Percentiles rank a stretch among this genome's conserved stretches.
phyloP scores from a whole-genome alignment of 2,113 vertebrate genomes.

The Hipposideros armiger region DNA sequence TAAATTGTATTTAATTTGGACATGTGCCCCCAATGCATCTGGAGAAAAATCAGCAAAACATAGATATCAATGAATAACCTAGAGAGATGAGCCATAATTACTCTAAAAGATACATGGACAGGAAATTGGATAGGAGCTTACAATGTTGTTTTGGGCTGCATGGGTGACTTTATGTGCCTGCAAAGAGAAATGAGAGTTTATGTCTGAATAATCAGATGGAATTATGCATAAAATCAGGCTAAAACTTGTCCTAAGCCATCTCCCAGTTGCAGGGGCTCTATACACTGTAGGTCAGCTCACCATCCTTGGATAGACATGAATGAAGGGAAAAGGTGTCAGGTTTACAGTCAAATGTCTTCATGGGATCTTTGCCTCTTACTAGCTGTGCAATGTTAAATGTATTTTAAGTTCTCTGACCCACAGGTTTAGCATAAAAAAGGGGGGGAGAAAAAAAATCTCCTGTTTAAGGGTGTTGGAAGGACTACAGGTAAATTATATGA shows the following conservation, averaged over 20 bases:
- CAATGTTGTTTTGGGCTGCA: not conserved
- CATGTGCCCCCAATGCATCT: slow-evolving; percentile 51
- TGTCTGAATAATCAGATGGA: not conserved
- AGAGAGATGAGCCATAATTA: slow-evolving; percentile 57
- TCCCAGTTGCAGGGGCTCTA: not conserved
- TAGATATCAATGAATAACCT: slow-evolving; percentile 57
- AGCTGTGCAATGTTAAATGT: not conserved
- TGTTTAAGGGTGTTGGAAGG: not conserved
- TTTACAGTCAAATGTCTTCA: not conserved
- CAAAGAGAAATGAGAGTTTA: slow-evolving; percentile 59
- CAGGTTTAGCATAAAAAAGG: not conserved
- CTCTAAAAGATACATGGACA: slow-evolving; percentile 11
- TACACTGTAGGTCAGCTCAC: not conserved
- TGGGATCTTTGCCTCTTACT: not conserved
- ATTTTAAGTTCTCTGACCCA: slow-evolving; percentile 24
- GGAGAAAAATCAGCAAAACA: slow-evolving; percentile 65
- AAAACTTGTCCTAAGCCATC: not conserved
- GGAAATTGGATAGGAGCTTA: slow-evolving; percentile 54
- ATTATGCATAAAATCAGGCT: not conserved
- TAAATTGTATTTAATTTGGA: slow-evolving; percentile 76
- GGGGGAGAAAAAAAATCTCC: not conserved
- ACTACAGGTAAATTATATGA: not conserved
- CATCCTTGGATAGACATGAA: not conserved
- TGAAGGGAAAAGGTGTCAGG: not conserved
- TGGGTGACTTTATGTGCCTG: not conserved